Base-by-base conservation (phyloP, 2,797 vertebrate species). In the Morelia viridis region DNA sequence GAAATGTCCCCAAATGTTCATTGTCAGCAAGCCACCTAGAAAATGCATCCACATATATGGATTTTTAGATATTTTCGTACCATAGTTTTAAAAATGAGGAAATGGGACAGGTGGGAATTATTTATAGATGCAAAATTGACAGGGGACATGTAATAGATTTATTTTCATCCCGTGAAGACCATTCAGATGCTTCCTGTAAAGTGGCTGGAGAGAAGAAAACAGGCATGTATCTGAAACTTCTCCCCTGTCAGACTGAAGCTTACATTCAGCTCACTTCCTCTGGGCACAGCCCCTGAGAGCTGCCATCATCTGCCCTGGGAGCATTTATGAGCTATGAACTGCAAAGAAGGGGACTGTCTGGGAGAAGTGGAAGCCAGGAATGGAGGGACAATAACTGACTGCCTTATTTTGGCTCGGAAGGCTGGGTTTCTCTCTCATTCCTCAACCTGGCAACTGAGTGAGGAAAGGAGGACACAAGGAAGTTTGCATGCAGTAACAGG, bases 401-500 rank as follows among this genome's bases (percentile, higher is more conserved):
- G 85, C 68, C 71, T 88, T 17, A 83, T 50, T 90, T 84, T 84
- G 87, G 64, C 2, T 28, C 50, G 85, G n/a, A 24, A 17, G 24
- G n/a, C 56, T 56, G 4, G 17, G 64, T 24, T 64, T 80, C 24
- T 91, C 57, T 89, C 46, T 50, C 19, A 17, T 46, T 41, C 71
- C 71, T 46, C 64, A 41, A 50, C 83, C 31, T n/a, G 19, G 89
- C 68, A 58, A 22, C 85, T n/a, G 8, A 87, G 84, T 85, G 60
- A 87, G 88, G 91, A 86, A 89, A 71, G 71, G 65, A 86, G 80
- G 65, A 80, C 61, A 68, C 53, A 76, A 76, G 85, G 91, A 83
- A 57, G 76, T 62, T 41, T 85, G 86, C 85, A 61, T 57, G 62
- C 86, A 68, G 60, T 28, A 28, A 65, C 41, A 35, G 87, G 56